Evolutionary conservation across 2,113 vertebrate species (phyloP), one percentile per base, ranked within the genome.

Genomic region (Prunella fulvescens): DNA sequence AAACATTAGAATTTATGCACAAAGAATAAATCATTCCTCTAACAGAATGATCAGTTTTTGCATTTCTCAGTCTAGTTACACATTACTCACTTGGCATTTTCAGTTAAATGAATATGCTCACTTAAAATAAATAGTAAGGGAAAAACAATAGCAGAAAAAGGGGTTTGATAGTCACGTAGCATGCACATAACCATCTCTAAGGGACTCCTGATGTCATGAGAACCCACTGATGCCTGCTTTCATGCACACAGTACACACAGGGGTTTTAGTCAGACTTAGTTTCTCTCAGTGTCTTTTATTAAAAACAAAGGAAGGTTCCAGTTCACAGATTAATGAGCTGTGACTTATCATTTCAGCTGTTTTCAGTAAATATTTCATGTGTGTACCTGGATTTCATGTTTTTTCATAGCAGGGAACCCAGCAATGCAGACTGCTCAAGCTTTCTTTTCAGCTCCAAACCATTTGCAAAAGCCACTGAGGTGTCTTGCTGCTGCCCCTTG

Each of bases 21-120:
- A 78, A 91, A 82, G 33, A 53, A 70, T 70, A 90, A 82, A 73
- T 94, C 61, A 74, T 74, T 74, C 58, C 61, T 95, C 73, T 80
- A 69, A 86, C 35, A 90, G 67, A 70, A 92, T 81, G 88, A 90
- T 87, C 76, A 83, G 39, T 37, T 93, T 58, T 81, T 96, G 12
- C 62, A 57, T 88, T 92, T 90, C 72, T 86, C 82, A 18, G 8
- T 56, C 51, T 60, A 92, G 58, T 62, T 95, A 37, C 33, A 53
- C 37, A 73, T 90, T 88, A 85, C 86, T 93, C 90, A 96, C 76
- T 93, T 86, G 69, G 72, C 80, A 94, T 64, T 95, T 97, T 93
- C 31, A 84, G 45, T 78, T 86, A 88, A 95, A 96, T 81, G 56
- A 56, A 61, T 92, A 67, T 60, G 65, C 50, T 87, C 64, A 56